Conservation (phyloP, 2,888 invertebrate species). For the Tricholauxania praeusta region DNA sequence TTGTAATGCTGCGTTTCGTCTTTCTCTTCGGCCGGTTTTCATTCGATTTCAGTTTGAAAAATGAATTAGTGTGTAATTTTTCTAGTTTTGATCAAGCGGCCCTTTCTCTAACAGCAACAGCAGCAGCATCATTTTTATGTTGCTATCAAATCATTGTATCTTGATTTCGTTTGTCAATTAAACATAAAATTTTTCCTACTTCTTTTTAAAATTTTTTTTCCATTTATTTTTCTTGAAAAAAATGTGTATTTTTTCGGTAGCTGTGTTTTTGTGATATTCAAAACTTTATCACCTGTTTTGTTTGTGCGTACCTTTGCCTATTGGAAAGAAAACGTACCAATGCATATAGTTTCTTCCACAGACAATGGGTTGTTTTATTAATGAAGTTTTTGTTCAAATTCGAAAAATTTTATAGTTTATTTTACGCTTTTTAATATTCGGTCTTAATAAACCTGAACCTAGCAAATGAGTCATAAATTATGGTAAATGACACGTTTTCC, state of each 20-base stretch:
- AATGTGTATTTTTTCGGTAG: constrained; percentile 18
- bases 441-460: not conserved
- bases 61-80: constrained; percentile 34
- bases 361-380: constrained; percentile 27
- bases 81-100: not conserved
- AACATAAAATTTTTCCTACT: not conserved
- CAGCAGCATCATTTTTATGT: constrained; percentile 3
- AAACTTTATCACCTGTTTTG: constrained; percentile 24
- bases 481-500: constrained; percentile 26
- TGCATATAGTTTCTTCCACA: too few relatives aligned
- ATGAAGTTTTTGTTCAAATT: constrained; percentile 17
- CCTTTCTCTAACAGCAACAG: not conserved
- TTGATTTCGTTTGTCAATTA: constrained; percentile 26
- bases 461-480: constrained; percentile 18
- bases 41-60: constrained; percentile 16
- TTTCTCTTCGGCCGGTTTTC: not conserved
- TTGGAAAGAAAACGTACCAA: not conserved
- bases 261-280: constrained; percentile 1
- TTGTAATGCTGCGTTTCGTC: not conserved
- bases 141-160: constrained; percentile 22
- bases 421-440: constrained; percentile 19
- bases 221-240: not conserved
- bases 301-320: constrained; percentile 10
- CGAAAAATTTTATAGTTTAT: constrained; percentile 10
- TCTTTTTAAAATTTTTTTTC: not conserved